phyloP scores from a whole-genome alignment of 2,888 invertebrate species.

The Hypsopygia costalis region DNA sequence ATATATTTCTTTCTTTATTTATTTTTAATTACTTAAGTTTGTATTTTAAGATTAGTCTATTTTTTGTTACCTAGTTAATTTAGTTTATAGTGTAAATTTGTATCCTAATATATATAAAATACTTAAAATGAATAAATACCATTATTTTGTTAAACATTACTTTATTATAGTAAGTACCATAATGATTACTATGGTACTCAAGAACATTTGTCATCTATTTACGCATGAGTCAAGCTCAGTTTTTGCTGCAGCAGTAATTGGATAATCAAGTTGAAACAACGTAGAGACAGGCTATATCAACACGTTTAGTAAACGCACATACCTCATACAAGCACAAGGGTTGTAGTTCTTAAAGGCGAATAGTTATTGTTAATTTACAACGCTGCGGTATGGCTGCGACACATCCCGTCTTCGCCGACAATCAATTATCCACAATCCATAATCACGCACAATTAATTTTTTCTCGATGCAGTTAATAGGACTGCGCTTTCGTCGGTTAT shows the following conservation, averaged over 20 bases:
- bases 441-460: conserved; percentile 72
- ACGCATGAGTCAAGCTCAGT: conserved; percentile 10
- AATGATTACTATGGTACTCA: too few relatives aligned
- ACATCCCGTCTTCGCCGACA: conserved; percentile 48
- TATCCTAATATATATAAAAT: too few relatives aligned
- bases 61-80: too few relatives aligned
- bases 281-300: conserved; percentile 26
- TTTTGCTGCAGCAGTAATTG: conserved; percentile 17
- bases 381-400: conserved; percentile 37
- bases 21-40: too few relatives aligned
- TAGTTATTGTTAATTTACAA: conserved; percentile 36
- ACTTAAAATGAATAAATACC: too few relatives aligned
- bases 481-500: conserved; percentile 65
- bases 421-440: conserved; percentile 70
- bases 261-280: not conserved
- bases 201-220: not conserved
- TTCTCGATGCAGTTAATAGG: conserved; percentile 60
- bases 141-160: too few relatives aligned
- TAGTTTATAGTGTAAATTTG: too few relatives aligned
- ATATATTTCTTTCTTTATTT: too few relatives aligned
- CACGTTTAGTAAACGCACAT: conserved; percentile 33
- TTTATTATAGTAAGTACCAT: too few relatives aligned
- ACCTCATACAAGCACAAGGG: conserved; percentile 32
- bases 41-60: too few relatives aligned
- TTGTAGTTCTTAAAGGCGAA: conserved; percentile 12